These are phyloP conservation scores for Mesembrinibis cayennensis DNA, from an alignment of 2,113 vertebrate genomes.

Conservation along the genomic window DNA sequence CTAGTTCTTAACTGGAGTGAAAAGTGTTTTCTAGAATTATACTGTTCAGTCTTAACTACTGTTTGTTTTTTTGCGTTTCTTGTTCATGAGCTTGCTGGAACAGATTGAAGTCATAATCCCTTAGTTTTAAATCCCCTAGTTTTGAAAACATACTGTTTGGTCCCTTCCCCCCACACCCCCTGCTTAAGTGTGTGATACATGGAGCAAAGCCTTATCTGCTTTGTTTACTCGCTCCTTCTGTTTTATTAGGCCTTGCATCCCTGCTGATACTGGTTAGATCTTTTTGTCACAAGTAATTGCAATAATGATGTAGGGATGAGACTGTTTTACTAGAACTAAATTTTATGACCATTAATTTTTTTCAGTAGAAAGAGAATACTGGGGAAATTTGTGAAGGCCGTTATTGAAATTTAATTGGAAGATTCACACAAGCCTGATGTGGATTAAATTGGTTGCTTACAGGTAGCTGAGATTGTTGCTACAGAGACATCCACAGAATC, in stretches of 20 bases:
- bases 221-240: background rate
- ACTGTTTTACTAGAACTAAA: background rate
- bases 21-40: background rate
- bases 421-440: background rate
- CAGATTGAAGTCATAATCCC: conserved; percentile 8
- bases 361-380: background rate
- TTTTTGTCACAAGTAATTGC: background rate
- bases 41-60: background rate
- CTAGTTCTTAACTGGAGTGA: background rate
- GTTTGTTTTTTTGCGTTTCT: background rate
- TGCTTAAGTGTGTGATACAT: background rate
- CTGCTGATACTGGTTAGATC: background rate
- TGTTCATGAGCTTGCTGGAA: background rate
- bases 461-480: background rate
- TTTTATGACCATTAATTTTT: background rate
- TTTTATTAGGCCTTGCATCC: background rate
- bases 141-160: background rate
- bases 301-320: background rate
- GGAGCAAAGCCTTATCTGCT: background rate
- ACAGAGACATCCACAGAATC: background rate
- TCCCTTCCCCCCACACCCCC: too few relatives aligned
- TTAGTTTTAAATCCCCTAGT: background rate
- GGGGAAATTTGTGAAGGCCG: background rate
- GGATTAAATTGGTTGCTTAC: background rate
- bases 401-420: background rate